Evolutionary conservation across 1,140 invertebrate genomes (phyloP).

Genomic region (Sminthurides bifidus): DNA sequence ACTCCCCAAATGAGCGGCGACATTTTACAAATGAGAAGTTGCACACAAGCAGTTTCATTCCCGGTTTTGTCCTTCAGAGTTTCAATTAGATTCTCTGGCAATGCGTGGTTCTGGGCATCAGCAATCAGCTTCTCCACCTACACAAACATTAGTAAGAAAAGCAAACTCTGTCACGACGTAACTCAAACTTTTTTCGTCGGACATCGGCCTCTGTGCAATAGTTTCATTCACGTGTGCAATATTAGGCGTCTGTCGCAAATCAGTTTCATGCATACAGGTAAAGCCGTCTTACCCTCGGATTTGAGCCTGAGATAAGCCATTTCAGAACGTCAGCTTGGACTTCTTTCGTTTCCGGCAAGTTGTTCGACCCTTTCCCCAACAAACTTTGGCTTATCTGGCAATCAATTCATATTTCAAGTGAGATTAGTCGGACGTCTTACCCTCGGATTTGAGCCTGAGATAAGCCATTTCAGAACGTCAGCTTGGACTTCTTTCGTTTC

Average conservation of each 20-base stretch:
- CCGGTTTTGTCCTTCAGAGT: conserved; percentile 41
- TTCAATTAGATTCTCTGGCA: conserved; percentile 51
- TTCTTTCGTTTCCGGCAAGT: conserved; percentile 15
- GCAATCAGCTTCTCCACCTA: conserved; percentile 29
- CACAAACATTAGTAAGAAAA: neutral
- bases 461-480: conserved; percentile 24
- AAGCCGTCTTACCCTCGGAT: conserved; percentile 15
- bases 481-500: conserved; percentile 21
- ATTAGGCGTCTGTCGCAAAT: no score
- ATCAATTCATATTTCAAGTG: no score
- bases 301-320: conserved; percentile 22
- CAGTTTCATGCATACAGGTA: neutral
- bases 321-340: conserved; percentile 24
- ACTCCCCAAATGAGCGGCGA: conserved; percentile 59
- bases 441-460: conserved; percentile 19
- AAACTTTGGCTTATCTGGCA: conserved; percentile 26
- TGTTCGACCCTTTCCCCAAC: conserved; percentile 23
- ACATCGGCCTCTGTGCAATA: no score
- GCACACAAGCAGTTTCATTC: conserved; percentile 53
- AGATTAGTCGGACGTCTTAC: conserved; percentile 16
- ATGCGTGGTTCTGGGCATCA: conserved; percentile 34
- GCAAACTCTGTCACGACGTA: no score
- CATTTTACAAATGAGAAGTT: conserved; percentile 61
- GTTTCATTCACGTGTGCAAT: no score
- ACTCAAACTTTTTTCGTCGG: no score